Evolutionary conservation across 2,888 invertebrate genomes (phyloP), one percentile per base, ranked within the genome.

Genomic region (Ypsolopha scabrella): DNA sequence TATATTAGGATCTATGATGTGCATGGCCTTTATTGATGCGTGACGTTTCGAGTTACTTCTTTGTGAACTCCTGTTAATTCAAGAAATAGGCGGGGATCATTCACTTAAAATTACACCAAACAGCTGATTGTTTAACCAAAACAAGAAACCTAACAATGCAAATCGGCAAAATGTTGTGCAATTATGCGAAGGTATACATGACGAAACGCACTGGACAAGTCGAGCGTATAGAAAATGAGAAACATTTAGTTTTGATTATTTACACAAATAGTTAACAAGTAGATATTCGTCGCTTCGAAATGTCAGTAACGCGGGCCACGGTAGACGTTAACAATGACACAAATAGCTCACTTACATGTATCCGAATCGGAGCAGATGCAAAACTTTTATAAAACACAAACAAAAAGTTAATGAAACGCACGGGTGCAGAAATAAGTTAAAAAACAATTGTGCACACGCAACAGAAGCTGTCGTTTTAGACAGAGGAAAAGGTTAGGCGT

Each of bases 381-480:
- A 51, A 65, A 65, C 67, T 63, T 64, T 58, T 61, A 24, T 65
- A 54, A 53, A 48, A 73, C 47, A 34, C 48, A 37, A 75, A 72
- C 70, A 71, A 61, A 73, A 72, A 73, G 75, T 75, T 73, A 73
- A 68, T 72, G 51, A 60, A 64, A 62, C 11, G 33, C 4, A 39
- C 39, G 49, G 37, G 24, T 41, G 35, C 34, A n/a, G 34, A 9
- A 49, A 13, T 33, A 44, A 49, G 38, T 45, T 13, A 52, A 35
- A 9, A 46, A 51, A 37, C 34, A 33, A 50, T 37, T 24, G 41
- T 38, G 45, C 45, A 68, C 67, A 70, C 70, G 74, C 65, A 78
- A 80, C 71, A 70, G 67, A 75, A 71, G 78, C 85, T 85, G 85
- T 74, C 86, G 81, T 77, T 64, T 53, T 73, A 76, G 86, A 85